These are phyloP conservation scores for Takifugu bimaculatus DNA, from an alignment of 2,113 vertebrate genomes.

Conservation along the genomic window DNA sequence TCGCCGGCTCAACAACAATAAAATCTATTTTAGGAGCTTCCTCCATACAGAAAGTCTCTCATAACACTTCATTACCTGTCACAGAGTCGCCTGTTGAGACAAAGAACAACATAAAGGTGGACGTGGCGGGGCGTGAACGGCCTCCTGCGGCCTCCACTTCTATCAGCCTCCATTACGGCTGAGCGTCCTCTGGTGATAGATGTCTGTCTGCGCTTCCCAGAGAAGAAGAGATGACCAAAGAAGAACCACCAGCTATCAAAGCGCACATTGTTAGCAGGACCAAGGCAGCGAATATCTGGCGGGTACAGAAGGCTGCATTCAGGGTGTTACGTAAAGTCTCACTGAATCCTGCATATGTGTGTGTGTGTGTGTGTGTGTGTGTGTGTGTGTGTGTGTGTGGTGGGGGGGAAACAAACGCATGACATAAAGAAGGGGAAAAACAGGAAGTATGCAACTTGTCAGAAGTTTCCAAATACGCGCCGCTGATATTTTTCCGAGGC, in stretches of 20 bases:
- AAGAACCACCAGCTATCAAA: constrained; percentile 26
- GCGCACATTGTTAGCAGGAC: constrained; percentile 2
- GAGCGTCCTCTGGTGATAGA: constrained; percentile 1
- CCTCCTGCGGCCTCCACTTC: constrained; percentile 32
- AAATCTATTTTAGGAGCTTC: no score
- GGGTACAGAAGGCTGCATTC: constrained; percentile 25
- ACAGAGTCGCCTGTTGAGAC: constrained; percentile 45
- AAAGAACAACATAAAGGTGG: constrained; percentile 34
- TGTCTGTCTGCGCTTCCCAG: constrained; percentile 3
- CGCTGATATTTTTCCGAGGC: constrained; percentile 58
- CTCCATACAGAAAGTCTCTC: constrained; percentile 3
- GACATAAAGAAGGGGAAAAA: constrained; percentile 32
- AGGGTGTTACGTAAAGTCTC: constrained; percentile 32
- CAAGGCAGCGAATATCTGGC: constrained; percentile 11
- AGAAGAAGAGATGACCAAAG: neutral
- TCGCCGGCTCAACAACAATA: no score
- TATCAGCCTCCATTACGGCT: constrained; percentile 21
- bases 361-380: neutral
- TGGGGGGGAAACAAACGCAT: constrained; percentile 27
- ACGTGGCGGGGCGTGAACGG: constrained; percentile 31
- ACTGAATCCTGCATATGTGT: constrained; percentile 19
- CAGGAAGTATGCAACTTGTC: constrained; percentile 42
- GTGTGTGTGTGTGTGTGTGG: neutral
- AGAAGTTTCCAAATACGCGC: constrained; percentile 49
- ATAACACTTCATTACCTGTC: constrained; percentile 9